A percentile compares a stretch with the other conserved stretches of the same genome.
Evolutionary conservation across 2,888 invertebrate species (phyloP).

Genomic region (Andrena fulva): DNA sequence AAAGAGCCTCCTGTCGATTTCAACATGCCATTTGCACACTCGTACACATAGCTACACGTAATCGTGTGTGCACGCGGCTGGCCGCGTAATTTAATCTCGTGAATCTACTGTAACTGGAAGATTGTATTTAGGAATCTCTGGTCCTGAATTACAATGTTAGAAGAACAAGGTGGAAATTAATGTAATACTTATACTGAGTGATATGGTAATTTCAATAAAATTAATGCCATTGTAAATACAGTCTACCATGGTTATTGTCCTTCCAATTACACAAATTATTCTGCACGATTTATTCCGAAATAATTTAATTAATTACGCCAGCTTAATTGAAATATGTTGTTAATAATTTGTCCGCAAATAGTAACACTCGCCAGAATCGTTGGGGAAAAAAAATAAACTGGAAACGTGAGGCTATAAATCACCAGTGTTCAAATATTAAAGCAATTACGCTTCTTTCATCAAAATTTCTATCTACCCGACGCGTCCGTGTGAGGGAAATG

Average conservation of each 20-base stretch:
- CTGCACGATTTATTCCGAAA: too few species aligned
- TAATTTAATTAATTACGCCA: background rate
- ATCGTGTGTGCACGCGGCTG: background rate
- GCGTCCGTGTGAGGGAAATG: background rate
- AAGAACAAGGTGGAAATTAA: background rate
- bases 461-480: background rate
- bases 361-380: background rate
- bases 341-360: too few species aligned
- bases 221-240: too few species aligned
- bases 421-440: background rate
- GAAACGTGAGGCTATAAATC: background rate
- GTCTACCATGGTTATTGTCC: too few species aligned
- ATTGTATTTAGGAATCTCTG: background rate
- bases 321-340: background rate
- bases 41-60: background rate
- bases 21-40: slow-evolving; percentile 56
- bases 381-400: background rate
- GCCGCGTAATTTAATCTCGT: slow-evolving; percentile 5
- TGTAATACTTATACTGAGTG: too few species aligned
- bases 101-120: background rate
- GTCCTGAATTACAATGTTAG: background rate
- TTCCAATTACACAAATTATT: too few species aligned
- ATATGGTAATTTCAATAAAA: too few species aligned
- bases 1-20: slow-evolving; percentile 62
- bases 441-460: background rate